Evolutionary conservation across 2,888 invertebrate species (phyloP), one percentile per base, ranked within the genome.

Genomic region (Strigamia crassipes): DNA sequence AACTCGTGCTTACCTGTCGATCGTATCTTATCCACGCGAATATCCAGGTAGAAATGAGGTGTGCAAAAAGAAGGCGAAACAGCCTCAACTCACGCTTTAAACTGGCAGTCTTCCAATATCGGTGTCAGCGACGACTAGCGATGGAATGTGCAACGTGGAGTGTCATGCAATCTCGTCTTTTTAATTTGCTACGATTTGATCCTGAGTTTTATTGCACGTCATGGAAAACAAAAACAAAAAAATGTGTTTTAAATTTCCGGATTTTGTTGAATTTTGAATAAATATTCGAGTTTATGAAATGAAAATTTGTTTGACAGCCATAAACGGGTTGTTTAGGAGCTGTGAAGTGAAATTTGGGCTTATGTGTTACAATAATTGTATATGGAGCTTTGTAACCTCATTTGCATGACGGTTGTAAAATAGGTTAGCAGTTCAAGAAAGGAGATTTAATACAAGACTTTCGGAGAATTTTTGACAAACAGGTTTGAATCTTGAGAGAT

Each of bases 351-450:
- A 73, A 73, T 31, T 12, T 31, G 73, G 10, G 73, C 10, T 73
- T 73, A 13, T 73, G 73, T 23, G 73, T 73, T 73, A 27, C 31
- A 31, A 9, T 27, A 13, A 73, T 27, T 31, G 73, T 31, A 73
- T 73, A 73, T 73, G 73, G 73, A 27, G 27, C 73, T 73, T 73
- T 73, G 73, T 27, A 73, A 73, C 73, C 73, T 73, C 31, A 73
- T 73, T 73, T 31, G 73, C 73, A 73, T 73, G 73, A 73, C 15
- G 73, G 73, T 73, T 73, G 23, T 27, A 27, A 73, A 73, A 73
- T 73, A 73, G 73, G 73, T 73, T 73, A 27, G 73, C 73, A 73
- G 73, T 73, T 73, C 73, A 73, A 73, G 73, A 73, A 73, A n/a
- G 73, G 27, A 31, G 73, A 73, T 73, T 73, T 73, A 73, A 73